Percentiles rank a stretch among this genome's conserved stretches.
Conservation (phyloP, 2,888 invertebrate genomes). For the Parnassius apollo region DNA sequence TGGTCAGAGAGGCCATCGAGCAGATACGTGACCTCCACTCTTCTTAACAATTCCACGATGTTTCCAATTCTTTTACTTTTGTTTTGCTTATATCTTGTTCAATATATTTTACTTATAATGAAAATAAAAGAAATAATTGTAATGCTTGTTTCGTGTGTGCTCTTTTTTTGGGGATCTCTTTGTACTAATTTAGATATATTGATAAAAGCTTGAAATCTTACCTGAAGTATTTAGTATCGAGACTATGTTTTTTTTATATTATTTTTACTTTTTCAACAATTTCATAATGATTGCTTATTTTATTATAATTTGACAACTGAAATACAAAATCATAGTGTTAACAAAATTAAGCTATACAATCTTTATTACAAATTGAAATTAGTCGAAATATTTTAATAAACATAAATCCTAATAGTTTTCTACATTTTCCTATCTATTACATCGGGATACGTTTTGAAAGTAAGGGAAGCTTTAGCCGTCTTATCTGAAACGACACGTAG, state of each 20-base stretch:
- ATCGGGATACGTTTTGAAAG: slow-evolving; percentile 21
- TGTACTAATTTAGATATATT: no score
- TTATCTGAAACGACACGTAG: slow-evolving; percentile 32
- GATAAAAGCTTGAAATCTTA: no score
- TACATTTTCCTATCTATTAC: slow-evolving; percentile 14
- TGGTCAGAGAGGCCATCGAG: slow-evolving; percentile 53
- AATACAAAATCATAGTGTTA: no score
- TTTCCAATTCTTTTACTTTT: slow-evolving; percentile 2
- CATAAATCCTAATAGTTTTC: slow-evolving; percentile 18
- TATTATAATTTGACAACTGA: no score
- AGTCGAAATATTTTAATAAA: slow-evolving; percentile 25
- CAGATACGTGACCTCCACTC: slow-evolving; percentile 60
- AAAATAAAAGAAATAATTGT: no score
- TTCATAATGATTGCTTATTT: no score
- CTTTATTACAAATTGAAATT: not conserved
- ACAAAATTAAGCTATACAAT: not conserved
- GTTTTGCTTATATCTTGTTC: not conserved
- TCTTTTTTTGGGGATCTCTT: no score
- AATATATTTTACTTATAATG: not conserved
- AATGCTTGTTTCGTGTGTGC: no score
- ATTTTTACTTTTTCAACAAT: no score
- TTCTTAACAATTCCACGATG: slow-evolving; percentile 36
- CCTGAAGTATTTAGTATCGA: no score
- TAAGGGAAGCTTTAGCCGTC: slow-evolving; percentile 26
- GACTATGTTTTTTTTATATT: no score